Percentiles rank a stretch among this genome's conserved stretches.
Evolutionary conservation across 2,888 invertebrate species (phyloP).

Genomic region (Sicus ferrugineus): DNA sequence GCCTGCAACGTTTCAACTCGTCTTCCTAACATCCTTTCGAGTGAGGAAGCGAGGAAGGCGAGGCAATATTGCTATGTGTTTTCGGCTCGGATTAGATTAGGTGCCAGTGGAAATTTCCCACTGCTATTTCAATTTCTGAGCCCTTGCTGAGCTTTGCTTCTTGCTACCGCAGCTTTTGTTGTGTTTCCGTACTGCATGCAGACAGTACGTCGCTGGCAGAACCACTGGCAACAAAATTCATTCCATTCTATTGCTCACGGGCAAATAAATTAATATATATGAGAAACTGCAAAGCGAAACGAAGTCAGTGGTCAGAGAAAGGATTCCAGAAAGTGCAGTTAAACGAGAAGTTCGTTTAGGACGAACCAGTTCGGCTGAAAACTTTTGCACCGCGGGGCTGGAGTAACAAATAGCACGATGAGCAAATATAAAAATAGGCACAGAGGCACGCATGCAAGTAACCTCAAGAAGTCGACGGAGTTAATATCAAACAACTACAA

Average conservation of each 20-base stretch:
- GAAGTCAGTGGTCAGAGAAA: background rate
- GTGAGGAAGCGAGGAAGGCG: background rate
- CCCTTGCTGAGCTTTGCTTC: constrained; percentile 1
- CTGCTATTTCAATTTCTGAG: constrained; percentile 35
- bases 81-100: constrained; percentile 25
- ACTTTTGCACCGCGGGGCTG: background rate
- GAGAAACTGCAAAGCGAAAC: constrained; percentile 1
- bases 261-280: constrained; percentile 14
- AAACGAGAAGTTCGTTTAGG: background rate
- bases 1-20: too few relatives aligned
- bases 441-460: too few relatives aligned
- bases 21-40: too few relatives aligned
- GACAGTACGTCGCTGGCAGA: background rate
- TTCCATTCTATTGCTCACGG: constrained; percentile 22
- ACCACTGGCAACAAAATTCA: constrained; percentile 21
- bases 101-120: constrained; percentile 32
- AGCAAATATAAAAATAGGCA: background rate
- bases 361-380: background rate
- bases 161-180: background rate
- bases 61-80: constrained; percentile 11
- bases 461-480: too few relatives aligned
- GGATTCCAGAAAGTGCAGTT: background rate
- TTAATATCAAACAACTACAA: too few relatives aligned
- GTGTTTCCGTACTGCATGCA: background rate
- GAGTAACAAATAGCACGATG: background rate